Evolutionary conservation across 1,140 invertebrate genomes (phyloP).

Genomic region (Glossosoma conforme): DNA sequence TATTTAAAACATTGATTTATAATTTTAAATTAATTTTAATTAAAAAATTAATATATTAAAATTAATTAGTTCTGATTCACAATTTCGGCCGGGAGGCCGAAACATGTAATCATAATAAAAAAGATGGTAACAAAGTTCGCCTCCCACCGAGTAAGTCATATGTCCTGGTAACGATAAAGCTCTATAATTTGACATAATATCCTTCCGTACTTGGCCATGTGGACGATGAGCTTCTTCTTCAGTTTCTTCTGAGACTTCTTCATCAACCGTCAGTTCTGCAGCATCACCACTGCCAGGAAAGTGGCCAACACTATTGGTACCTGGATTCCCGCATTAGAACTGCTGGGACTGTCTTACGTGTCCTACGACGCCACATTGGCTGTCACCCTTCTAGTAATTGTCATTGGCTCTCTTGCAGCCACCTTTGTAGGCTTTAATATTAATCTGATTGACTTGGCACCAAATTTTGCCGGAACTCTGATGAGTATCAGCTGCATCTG

Average conservation of each 20-base stretch:
- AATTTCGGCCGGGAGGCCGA: too few relatives aligned
- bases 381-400: constrained; percentile 37
- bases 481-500: constrained; percentile 74
- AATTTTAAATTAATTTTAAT: too few relatives aligned
- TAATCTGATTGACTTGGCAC: constrained; percentile 69
- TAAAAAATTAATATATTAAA: too few relatives aligned
- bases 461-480: constrained; percentile 62
- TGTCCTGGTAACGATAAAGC: too few relatives aligned
- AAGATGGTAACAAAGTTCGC: too few relatives aligned
- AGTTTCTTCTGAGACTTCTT: constrained; percentile 54
- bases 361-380: constrained; percentile 27
- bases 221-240: constrained; percentile 58
- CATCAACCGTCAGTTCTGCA: constrained; percentile 43
- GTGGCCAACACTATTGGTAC: constrained; percentile 54
- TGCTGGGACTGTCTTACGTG: constrained; percentile 39
- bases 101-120: too few relatives aligned
- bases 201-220: constrained; percentile 67
- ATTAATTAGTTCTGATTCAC: too few relatives aligned
- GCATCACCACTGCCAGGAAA: constrained; percentile 51
- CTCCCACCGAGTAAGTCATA: too few relatives aligned
- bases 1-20: too few relatives aligned
- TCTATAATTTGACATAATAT: too few relatives aligned
- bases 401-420: constrained; percentile 51
- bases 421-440: constrained; percentile 49
- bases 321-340: constrained; percentile 35